A percentile compares a stretch with the other conserved stretches of the same genome.
Conservation (phyloP, 2,888 invertebrate species). For the Trachelus troglodyta region DNA sequence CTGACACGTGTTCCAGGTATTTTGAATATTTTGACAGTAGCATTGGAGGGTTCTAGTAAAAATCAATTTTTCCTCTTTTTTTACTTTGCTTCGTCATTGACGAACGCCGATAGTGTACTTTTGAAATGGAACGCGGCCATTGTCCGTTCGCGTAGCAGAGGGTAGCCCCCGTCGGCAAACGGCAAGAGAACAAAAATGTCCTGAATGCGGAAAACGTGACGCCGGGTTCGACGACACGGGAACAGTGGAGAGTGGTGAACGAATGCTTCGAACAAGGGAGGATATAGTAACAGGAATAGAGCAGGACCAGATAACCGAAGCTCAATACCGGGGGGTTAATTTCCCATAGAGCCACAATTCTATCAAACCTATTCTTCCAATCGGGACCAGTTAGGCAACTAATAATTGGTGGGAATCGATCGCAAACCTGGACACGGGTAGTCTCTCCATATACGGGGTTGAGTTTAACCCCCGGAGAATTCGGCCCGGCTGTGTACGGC, state of each 20-base stretch:
- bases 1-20: too few species aligned
- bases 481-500: not conserved
- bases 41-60: too few species aligned
- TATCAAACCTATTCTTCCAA: conserved; percentile 58
- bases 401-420: conserved; percentile 60
- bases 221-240: conserved; percentile 28
- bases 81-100: too few species aligned
- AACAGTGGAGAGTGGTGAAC: not conserved
- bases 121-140: too few species aligned
- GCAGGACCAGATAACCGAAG: too few species aligned
- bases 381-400: conserved; percentile 58
- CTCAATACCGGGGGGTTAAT: conserved; percentile 39
- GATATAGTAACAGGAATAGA: too few species aligned
- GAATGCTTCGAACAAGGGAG: too few species aligned
- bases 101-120: too few species aligned
- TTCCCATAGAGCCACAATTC: conserved; percentile 54
- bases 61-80: too few species aligned
- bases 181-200: conserved; percentile 26
- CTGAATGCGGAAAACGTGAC: conserved; percentile 46
- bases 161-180: too few species aligned
- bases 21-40: too few species aligned
- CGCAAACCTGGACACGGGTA: conserved; percentile 22
- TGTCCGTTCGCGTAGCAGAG: too few species aligned
- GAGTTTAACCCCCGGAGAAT: not conserved
- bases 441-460: conserved; percentile 10